These are phyloP conservation scores for Netelia inedita DNA, from an alignment of 2,888 invertebrate species.

Conservation along the genomic window DNA sequence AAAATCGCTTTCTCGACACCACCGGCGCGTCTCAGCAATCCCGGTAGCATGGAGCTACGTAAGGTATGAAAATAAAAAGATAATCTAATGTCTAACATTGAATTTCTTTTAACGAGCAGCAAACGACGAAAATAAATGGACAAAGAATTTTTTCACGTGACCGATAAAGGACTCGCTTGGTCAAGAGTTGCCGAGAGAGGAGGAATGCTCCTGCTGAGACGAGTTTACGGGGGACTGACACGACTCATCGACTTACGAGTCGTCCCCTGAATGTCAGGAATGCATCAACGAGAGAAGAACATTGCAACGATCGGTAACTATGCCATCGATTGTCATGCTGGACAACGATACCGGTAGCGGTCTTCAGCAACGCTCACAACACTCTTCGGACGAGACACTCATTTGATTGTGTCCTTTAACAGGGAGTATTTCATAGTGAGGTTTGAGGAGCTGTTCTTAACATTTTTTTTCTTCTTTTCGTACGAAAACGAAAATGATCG, in stretches of 20 bases:
- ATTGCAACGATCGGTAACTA: conserved; percentile 76
- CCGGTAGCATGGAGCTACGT: conserved; percentile 78
- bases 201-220: conserved; percentile 83
- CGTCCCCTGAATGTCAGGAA: conserved; percentile 60
- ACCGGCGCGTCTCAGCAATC: conserved; percentile 78
- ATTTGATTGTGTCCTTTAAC: conserved; percentile 71
- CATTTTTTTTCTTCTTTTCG: background rate
- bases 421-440: conserved; percentile 45
- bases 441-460: background rate
- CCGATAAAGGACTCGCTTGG: conserved; percentile 77
- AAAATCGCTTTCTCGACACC: conserved; percentile 82
- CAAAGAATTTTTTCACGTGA: conserved; percentile 61
- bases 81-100: no score
- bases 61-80: conserved; percentile 72
- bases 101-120: background rate
- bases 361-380: conserved; percentile 68
- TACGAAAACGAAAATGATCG: background rate
- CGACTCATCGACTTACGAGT: conserved; percentile 43
- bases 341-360: conserved; percentile 61
- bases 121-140: conserved; percentile 47
- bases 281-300: conserved; percentile 49
- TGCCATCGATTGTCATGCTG: conserved; percentile 74
- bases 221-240: conserved; percentile 77
- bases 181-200: conserved; percentile 79
- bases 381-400: conserved; percentile 80